phyloP scores from a whole-genome alignment of 1,140 invertebrate species.

The Dinothrombium tinctorium region DNA sequence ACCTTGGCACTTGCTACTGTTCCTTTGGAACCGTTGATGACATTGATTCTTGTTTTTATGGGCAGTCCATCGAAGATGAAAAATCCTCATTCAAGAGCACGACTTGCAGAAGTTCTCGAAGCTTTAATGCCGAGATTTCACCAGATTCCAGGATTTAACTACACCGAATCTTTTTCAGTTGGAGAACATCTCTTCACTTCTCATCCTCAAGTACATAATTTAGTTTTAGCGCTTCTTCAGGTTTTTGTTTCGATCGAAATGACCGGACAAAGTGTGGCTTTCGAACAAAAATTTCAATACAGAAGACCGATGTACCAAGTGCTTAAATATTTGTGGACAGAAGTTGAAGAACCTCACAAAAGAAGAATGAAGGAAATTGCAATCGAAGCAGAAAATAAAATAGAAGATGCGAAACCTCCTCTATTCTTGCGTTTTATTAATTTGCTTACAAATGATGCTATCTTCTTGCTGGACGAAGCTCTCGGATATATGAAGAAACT shows the following conservation, averaged over 20 bases:
- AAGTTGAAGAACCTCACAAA: conserved; percentile 38
- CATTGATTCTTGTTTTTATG: conserved; percentile 36
- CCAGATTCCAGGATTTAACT: not conserved
- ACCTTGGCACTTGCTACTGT: conserved; percentile 24
- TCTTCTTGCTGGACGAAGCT: conserved; percentile 74
- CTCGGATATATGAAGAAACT: conserved; percentile 32
- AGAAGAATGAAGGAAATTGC: conserved; percentile 53
- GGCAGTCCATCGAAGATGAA: conserved; percentile 50
- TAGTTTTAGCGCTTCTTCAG: conserved; percentile 47
- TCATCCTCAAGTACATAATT: conserved; percentile 42
- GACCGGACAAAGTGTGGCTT: conserved; percentile 80
- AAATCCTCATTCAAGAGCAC: conserved; percentile 76
- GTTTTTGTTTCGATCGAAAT: conserved; percentile 93
- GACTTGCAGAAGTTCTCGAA: conserved; percentile 65
- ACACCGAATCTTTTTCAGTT: conserved; percentile 8
- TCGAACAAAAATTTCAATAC: conserved; percentile 95
- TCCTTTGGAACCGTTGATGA: conserved; percentile 41
- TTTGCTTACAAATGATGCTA: conserved; percentile 83
- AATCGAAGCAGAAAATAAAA: conserved; percentile 50
- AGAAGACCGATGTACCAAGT: conserved; percentile 77
- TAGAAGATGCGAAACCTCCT: conserved; percentile 68
- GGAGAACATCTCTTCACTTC: conserved; percentile 48
- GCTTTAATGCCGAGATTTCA: conserved; percentile 31
- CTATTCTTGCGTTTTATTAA: conserved; percentile 82
- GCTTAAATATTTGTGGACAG: conserved; percentile 67